Conservation (phyloP, 2,888 invertebrate species). For the Cephus nigrinus region DNA sequence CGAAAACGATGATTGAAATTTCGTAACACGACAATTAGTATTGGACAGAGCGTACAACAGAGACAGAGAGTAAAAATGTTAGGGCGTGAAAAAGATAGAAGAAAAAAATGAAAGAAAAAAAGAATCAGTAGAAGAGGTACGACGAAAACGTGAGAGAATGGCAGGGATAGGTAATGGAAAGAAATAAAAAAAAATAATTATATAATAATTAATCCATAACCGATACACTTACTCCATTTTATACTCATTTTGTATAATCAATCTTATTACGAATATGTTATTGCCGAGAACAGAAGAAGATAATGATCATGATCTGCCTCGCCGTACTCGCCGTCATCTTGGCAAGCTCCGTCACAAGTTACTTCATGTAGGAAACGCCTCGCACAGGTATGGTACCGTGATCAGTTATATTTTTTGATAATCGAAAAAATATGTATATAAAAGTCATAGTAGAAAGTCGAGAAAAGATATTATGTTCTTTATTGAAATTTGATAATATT, state of each 20-base stretch:
- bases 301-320: conserved; percentile 91
- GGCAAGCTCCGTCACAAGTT: conserved; percentile 75
- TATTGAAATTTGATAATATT: conserved; percentile 5
- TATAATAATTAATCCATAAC: not conserved
- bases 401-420: conserved; percentile 2
- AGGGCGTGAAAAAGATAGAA: not conserved
- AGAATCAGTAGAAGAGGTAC: not conserved
- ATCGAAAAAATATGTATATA: not conserved
- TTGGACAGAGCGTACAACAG: conserved; percentile 34
- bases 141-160: not conserved
- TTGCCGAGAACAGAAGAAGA: conserved; percentile 85
- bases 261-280: conserved; percentile 26
- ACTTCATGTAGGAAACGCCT: conserved; percentile 70
- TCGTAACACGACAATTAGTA: conserved; percentile 22
- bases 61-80: too few relatives aligned
- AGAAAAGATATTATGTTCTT: not conserved
- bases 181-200: conserved; percentile 6
- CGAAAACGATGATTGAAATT: too few relatives aligned
- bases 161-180: conserved; percentile 7
- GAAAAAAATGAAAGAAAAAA: not conserved
- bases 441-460: not conserved
- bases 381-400: conserved; percentile 43
- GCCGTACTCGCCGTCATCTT: conserved; percentile 82
- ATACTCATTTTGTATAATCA: conserved; percentile 5
- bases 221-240: not conserved